Percentiles rank a stretch among this genome's conserved stretches.
Evolutionary conservation across 2,113 vertebrate genomes (phyloP).

Genomic region (Xenopus tropicalis): DNA sequence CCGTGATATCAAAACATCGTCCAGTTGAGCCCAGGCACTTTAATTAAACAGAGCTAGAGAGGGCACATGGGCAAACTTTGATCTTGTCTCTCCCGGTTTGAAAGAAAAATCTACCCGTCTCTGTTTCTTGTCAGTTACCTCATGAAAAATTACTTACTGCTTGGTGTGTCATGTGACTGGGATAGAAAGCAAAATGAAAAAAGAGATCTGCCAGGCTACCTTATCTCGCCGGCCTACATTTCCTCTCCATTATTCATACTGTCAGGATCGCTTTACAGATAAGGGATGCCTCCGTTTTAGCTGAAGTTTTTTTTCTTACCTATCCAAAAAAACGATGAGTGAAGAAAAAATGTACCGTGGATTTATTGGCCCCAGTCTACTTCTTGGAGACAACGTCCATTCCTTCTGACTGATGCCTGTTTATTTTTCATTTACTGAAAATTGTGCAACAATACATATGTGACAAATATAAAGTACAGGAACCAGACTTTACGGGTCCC

Average conservation of each 20-base stretch:
- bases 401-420: not conserved
- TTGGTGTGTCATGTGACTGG: slow-evolving; percentile 62
- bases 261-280: slow-evolving; percentile 84
- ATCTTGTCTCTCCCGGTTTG: slow-evolving; percentile 36
- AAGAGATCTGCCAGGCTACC: slow-evolving; percentile 69
- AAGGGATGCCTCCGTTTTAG: slow-evolving; percentile 59
- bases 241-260: slow-evolving; percentile 90
- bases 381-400: too few species aligned
- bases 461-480: too few species aligned
- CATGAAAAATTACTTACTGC: slow-evolving; percentile 76
- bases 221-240: slow-evolving; percentile 66
- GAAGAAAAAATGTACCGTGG: not conserved
- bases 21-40: slow-evolving; percentile 44
- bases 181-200: slow-evolving; percentile 77
- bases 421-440: not conserved
- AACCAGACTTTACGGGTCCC: too few species aligned
- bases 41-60: slow-evolving; percentile 40
- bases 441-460: too few species aligned
- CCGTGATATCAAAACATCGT: slow-evolving; percentile 29
- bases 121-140: slow-evolving; percentile 58
- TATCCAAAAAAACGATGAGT: slow-evolving; percentile 36
- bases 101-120: slow-evolving; percentile 38
- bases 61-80: slow-evolving; percentile 34
- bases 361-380: not conserved
- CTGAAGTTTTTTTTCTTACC: slow-evolving; percentile 49